Percentiles rank a stretch among this genome's conserved stretches.
Conservation (phyloP, 2,113 vertebrate species). For the Bufo bufo region DNA sequence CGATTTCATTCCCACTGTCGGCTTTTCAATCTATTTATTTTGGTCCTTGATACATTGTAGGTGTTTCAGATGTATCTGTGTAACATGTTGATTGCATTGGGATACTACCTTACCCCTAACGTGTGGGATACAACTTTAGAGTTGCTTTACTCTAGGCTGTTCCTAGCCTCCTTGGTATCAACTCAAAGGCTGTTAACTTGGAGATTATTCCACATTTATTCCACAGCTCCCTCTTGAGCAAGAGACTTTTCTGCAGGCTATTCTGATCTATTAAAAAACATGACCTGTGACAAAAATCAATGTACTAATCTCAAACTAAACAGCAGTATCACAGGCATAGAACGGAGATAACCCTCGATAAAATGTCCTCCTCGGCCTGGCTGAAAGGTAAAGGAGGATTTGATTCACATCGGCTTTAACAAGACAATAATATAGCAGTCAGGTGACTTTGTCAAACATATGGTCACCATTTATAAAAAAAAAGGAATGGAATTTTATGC, state of each 20-base stretch:
- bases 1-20: not conserved
- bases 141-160: not conserved
- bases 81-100: not conserved
- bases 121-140: not conserved
- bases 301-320: slow-evolving; percentile 76
- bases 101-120: not conserved
- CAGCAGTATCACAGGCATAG: slow-evolving; percentile 71
- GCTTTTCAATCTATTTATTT: not conserved
- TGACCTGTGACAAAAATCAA: slow-evolving; percentile 78
- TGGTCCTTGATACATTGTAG: not conserved
- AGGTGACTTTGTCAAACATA: slow-evolving; percentile 58
- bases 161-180: not conserved
- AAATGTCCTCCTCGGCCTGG: slow-evolving; percentile 63
- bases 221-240: slow-evolving; percentile 53
- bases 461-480: slow-evolving; percentile 43
- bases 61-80: not conserved
- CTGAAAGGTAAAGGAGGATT: slow-evolving; percentile 58
- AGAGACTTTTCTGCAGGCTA: slow-evolving; percentile 66
- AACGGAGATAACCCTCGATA: slow-evolving; percentile 69
- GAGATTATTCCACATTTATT: slow-evolving; percentile 53
- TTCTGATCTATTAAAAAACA: slow-evolving; percentile 74
- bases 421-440: slow-evolving; percentile 47
- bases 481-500: slow-evolving; percentile 46
- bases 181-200: slow-evolving; percentile 40
- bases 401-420: slow-evolving; percentile 51